These are phyloP conservation scores for Cyclophora albipunctata DNA, from an alignment of 2,888 invertebrate genomes.

Conservation along the genomic window DNA sequence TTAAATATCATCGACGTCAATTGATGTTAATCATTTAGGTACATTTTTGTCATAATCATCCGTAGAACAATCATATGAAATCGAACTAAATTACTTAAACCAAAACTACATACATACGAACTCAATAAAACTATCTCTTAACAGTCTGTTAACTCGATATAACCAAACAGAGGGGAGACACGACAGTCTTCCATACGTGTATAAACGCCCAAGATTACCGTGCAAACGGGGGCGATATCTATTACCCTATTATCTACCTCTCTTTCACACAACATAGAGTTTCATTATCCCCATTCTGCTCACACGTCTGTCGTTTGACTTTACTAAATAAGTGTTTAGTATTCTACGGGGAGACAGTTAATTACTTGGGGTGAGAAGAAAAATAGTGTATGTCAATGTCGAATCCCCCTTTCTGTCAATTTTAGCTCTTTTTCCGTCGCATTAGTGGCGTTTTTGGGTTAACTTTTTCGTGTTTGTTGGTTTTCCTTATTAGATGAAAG, in stretches of 20 bases:
- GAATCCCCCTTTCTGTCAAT: slow-evolving; percentile 7
- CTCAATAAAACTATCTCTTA: slow-evolving; percentile 45
- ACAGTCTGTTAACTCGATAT: slow-evolving; percentile 50
- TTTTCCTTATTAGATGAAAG: slow-evolving; percentile 47
- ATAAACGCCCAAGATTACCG: slow-evolving; percentile 45
- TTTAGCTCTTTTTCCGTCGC: slow-evolving; percentile 4
- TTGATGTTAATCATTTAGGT: too few relatives aligned
- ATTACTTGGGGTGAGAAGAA: slow-evolving; percentile 67
- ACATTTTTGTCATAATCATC: too few relatives aligned
- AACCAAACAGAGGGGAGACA: slow-evolving; percentile 31
- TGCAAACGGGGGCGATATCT: slow-evolving; percentile 54
- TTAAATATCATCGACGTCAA: too few relatives aligned
- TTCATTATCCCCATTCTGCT: slow-evolving; percentile 24
- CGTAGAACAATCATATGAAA: too few relatives aligned
- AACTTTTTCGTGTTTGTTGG: slow-evolving; percentile 20
- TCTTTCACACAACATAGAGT: slow-evolving; percentile 27
- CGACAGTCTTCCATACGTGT: slow-evolving; percentile 32
- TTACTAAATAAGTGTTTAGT: slow-evolving; percentile 73
- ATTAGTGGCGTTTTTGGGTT: slow-evolving; percentile 25
- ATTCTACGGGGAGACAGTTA: slow-evolving; percentile 71
- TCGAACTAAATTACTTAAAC: too few relatives aligned
- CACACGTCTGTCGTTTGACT: slow-evolving; percentile 35
- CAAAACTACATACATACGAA: too few relatives aligned
- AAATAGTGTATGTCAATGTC: slow-evolving; percentile 42
- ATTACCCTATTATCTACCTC: slow-evolving; percentile 30